phyloP scores from a whole-genome alignment of 2,113 vertebrate genomes.

The Cisticola juncidis region DNA sequence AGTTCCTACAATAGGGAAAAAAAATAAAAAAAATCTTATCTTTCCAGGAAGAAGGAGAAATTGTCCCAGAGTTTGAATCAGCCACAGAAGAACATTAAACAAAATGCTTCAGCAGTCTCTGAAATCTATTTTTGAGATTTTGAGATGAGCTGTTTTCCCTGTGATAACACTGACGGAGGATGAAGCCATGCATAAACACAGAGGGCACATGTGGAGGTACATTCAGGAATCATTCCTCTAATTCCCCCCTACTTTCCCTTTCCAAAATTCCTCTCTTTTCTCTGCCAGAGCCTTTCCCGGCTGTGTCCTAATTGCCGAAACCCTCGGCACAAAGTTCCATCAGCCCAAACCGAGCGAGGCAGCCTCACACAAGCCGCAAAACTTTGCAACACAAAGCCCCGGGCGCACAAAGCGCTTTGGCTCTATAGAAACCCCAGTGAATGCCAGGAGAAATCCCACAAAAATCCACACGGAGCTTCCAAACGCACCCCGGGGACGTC shows the following conservation, averaged over 20 bases:
- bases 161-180: background rate
- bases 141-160: background rate
- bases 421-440: constrained; percentile 12
- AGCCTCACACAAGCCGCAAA: background rate
- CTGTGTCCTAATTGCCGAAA: constrained; percentile 39
- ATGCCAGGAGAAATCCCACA: constrained; percentile 25
- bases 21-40: too few relatives aligned
- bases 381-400: constrained; percentile 45
- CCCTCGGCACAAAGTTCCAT: background rate
- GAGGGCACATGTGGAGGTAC: accelerated
- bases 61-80: background rate
- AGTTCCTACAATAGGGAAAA: accelerated
- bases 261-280: background rate
- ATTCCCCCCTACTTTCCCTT: background rate
- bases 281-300: background rate
- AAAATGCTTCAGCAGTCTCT: background rate
- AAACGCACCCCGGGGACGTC: background rate
- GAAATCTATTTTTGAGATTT: background rate
- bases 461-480: constrained; percentile 18
- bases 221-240: background rate
- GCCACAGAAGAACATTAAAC: background rate
- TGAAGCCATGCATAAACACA: background rate
- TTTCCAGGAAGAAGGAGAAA: background rate
- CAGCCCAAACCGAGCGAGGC: background rate
- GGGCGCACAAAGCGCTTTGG: background rate